These are phyloP conservation scores for Notechis scutatus DNA, from an alignment of 2,113 vertebrate genomes.

Conservation along the genomic window DNA sequence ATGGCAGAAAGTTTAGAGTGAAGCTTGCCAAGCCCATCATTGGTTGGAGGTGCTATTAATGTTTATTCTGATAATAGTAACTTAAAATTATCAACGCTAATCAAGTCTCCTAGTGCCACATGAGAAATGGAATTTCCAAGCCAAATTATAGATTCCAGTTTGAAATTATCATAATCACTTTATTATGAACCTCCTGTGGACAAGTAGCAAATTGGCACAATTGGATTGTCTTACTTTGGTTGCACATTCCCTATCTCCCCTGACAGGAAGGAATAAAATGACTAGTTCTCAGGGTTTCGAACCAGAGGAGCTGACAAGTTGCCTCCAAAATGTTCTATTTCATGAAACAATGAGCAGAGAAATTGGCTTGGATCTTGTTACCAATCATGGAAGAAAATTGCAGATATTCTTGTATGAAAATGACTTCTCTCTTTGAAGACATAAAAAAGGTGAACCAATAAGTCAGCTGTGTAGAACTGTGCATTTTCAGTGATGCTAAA, in stretches of 20 bases:
- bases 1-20: neutral
- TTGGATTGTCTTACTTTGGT: neutral
- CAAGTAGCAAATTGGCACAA: neutral
- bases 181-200: neutral
- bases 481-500: neutral
- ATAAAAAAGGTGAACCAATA: neutral
- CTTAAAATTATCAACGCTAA: neutral
- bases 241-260: neutral
- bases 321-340: neutral
- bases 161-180: neutral
- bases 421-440: neutral
- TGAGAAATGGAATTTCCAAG: neutral
- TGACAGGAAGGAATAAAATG: neutral
- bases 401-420: neutral
- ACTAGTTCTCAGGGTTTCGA: neutral
- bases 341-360: neutral
- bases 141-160: neutral
- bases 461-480: neutral
- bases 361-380: neutral
- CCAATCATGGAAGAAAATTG: neutral
- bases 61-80: neutral
- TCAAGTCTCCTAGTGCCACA: neutral
- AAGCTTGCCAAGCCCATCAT: neutral
- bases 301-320: neutral
- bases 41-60: no score